Evolutionary conservation across 2,113 vertebrate genomes (phyloP), one percentile per base, ranked within the genome.

Genomic region (Ptyas mucosa): DNA sequence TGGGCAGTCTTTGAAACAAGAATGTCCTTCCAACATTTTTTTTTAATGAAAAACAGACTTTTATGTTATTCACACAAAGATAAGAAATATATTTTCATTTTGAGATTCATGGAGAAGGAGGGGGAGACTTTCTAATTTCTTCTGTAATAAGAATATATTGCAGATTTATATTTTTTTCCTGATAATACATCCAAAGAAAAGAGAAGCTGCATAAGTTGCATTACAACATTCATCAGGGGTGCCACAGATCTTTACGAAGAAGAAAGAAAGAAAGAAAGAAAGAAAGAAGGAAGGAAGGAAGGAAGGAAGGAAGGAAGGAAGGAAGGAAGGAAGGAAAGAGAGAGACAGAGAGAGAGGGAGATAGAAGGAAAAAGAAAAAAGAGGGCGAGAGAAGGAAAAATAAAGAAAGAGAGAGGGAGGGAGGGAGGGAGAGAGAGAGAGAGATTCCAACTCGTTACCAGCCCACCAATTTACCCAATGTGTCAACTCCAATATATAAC

Each of bases 361-460:
- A n/a, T n/a, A n/a, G n/a, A n/a, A n/a, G n/a, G n/a, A n/a, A n/a
- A n/a, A 46, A 3, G 43, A 3, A 46, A 3, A 46, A 46, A 46
- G 43, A 46, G 43, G 43, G 43, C 2, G 43, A 14, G 52, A 18
- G 14, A 53, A 3, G 3, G 14, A 53, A 3, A 15, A 54, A 54
- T 14, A 18, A 54, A 54, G 53, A 18, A 51, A 51, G 49, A 51
- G 5, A 8, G 49, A 51, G 5, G 24, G 57, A 9, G 24, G 24
- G 54, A 7, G 8, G 21, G 55, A 23, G 21, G 20, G 58, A 11
- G 12, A 29, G 61, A 14, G 93, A 95, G 26, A 58, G 95, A 94
- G 64, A 91, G 88, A 95, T 93, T 94, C 34, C 94, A 85, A 93
- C 94, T 92, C 55, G 89, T 90, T 91, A 75, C 94, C 91, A 58